Evolutionary conservation across 2,113 vertebrate genomes (phyloP).

Genomic region (Zingel zingel): DNA sequence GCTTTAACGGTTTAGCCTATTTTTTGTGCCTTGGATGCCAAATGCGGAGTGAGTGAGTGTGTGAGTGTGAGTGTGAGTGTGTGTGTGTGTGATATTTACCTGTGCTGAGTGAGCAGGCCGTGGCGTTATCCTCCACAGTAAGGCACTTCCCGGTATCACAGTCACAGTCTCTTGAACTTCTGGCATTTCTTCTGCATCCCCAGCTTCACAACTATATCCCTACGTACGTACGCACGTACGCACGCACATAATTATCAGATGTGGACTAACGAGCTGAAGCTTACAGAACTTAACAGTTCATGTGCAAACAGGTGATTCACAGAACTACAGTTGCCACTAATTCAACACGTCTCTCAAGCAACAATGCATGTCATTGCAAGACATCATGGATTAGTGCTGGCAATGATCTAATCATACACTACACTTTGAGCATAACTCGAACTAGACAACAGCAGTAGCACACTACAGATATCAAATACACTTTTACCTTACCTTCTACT

Average conservation of each 20-base stretch:
- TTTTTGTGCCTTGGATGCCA: neutral
- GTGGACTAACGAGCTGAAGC: neutral
- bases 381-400: slow-evolving; percentile 69
- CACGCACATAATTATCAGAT: slow-evolving; percentile 2
- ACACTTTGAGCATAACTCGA: slow-evolving; percentile 68
- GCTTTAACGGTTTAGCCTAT: neutral
- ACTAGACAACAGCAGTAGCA: slow-evolving; percentile 75
- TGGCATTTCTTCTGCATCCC: slow-evolving; percentile 90
- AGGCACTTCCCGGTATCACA: slow-evolving; percentile 94
- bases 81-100: slow-evolving; percentile 75
- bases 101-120: slow-evolving; percentile 92
- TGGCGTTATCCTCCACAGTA: slow-evolving; percentile 93
- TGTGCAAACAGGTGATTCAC: slow-evolving; percentile 63
- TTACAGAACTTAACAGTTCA: slow-evolving; percentile 14
- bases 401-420: slow-evolving; percentile 72
- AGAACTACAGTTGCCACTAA: slow-evolving; percentile 69
- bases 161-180: slow-evolving; percentile 92
- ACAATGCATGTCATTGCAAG: slow-evolving; percentile 74
- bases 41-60: neutral
- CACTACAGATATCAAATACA: slow-evolving; percentile 68
- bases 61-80: neutral
- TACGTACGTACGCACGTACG: too few relatives aligned
- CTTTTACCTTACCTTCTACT: slow-evolving; percentile 75
- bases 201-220: slow-evolving; percentile 82
- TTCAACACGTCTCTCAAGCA: slow-evolving; percentile 74